Evolutionary conservation across 1,140 invertebrate genomes (phyloP).

Genomic region (Drosophila pseudoananassae): DNA sequence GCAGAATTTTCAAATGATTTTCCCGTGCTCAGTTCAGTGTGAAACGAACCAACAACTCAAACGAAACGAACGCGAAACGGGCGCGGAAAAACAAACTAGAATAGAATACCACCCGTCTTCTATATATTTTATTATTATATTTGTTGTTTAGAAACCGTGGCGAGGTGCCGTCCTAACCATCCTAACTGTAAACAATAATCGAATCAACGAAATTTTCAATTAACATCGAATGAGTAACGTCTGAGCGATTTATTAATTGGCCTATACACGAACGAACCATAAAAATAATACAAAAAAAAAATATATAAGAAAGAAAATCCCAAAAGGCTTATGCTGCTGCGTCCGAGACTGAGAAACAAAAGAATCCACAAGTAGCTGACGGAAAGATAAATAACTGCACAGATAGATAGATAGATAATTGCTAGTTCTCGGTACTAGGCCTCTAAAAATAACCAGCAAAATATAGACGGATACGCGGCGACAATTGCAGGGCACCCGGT

Average conservation of each 20-base stretch:
- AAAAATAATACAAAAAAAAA: too few relatives aligned
- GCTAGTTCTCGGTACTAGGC: constrained; percentile 39
- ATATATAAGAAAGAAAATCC: neutral
- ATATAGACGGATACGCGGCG: constrained; percentile 21
- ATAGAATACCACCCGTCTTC: constrained; percentile 26
- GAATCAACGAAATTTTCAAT: constrained; percentile 52
- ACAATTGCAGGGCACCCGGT: constrained; percentile 44
- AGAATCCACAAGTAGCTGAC: constrained; percentile 74
- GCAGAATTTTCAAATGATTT: constrained; percentile 74
- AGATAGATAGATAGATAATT: constrained; percentile 34
- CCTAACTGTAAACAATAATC: constrained; percentile 66
- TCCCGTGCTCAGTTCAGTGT: constrained; percentile 69
- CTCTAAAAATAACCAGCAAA: constrained; percentile 33
- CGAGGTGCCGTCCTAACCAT: constrained; percentile 21
- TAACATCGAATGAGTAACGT: constrained; percentile 47
- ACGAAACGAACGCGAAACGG: constrained; percentile 80
- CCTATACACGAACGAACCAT: constrained; percentile 25
- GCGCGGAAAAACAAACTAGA: constrained; percentile 44
- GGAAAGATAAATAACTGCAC: constrained; percentile 54
- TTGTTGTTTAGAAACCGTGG: neutral
- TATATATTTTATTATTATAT: neutral
- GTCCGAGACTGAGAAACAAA: constrained; percentile 24
- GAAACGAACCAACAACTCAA: constrained; percentile 80
- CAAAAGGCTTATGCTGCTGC: too few relatives aligned
- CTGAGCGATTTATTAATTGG: constrained; percentile 43